These are phyloP conservation scores for Chloromyia formosa DNA, from an alignment of 2,888 invertebrate genomes.

Conservation along the genomic window DNA sequence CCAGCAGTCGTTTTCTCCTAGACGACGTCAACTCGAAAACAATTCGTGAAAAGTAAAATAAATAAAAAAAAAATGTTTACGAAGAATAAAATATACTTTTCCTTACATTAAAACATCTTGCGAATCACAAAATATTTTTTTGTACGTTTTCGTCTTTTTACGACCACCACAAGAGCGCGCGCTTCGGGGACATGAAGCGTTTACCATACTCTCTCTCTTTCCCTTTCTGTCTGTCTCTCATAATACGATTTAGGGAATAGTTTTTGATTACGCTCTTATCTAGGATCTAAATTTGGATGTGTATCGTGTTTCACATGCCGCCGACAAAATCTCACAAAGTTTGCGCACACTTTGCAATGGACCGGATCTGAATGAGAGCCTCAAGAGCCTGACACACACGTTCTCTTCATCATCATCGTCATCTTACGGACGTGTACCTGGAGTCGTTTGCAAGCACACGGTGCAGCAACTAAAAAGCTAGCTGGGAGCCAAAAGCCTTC, in stretches of 20 bases:
- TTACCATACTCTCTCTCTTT: slow-evolving; percentile 2
- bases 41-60: slow-evolving; percentile 50
- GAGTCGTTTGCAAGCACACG: slow-evolving; percentile 25
- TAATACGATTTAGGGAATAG: slow-evolving; percentile 5
- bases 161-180: slow-evolving; percentile 40
- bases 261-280: background rate
- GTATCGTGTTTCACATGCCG: slow-evolving; percentile 40
- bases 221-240: slow-evolving; percentile 3
- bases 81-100: slow-evolving; percentile 48
- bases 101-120: slow-evolving; percentile 48
- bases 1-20: slow-evolving; percentile 16
- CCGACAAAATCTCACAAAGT: slow-evolving; percentile 21
- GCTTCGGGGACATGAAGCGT: slow-evolving; percentile 39
- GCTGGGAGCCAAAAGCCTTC: background rate
- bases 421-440: background rate
- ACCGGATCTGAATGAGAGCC: slow-evolving; percentile 20
- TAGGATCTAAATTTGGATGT: slow-evolving; percentile 30
- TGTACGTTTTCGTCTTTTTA: slow-evolving; percentile 44
- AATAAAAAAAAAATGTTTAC: slow-evolving; percentile 44
- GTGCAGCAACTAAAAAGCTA: slow-evolving; percentile 32
- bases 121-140: slow-evolving; percentile 47
- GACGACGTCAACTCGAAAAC: background rate
- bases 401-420: background rate
- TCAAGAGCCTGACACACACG: slow-evolving; percentile 11
- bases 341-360: background rate